Conservation (phyloP, 2,888 invertebrate species). For the Pyrocoelia pectoralis region DNA sequence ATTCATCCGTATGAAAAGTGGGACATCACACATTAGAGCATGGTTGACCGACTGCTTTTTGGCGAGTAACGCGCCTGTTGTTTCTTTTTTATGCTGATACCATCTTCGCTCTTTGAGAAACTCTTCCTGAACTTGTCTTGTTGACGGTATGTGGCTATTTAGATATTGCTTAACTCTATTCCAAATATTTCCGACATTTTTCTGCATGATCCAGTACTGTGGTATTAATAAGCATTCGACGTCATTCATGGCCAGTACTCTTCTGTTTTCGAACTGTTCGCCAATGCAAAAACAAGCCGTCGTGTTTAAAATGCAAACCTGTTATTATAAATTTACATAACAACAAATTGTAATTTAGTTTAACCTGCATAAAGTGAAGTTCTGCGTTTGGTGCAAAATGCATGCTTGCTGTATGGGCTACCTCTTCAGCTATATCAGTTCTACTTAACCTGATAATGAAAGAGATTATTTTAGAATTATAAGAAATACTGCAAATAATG, state of each 20-base stretch:
- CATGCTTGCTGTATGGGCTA: neutral
- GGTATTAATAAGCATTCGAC: slow-evolving; percentile 75
- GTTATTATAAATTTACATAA: neutral
- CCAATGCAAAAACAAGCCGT: slow-evolving; percentile 76
- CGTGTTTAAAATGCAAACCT: slow-evolving; percentile 65
- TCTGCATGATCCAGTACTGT: slow-evolving; percentile 72
- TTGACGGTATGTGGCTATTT: slow-evolving; percentile 67
- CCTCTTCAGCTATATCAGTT: neutral
- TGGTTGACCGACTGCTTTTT: slow-evolving; percentile 44
- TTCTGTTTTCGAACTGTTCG: slow-evolving; percentile 69
- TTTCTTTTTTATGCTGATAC: slow-evolving; percentile 63
- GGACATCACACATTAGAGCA: neutral
- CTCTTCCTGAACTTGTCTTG: slow-evolving; percentile 64
- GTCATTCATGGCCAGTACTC: slow-evolving; percentile 70
- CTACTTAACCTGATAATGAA: no score
- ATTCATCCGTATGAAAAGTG: neutral
- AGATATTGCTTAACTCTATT: slow-evolving; percentile 68
- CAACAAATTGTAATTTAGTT: neutral
- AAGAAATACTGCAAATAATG: no score
- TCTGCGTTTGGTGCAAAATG: slow-evolving; percentile 44
- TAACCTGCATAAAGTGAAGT: slow-evolving; percentile 60
- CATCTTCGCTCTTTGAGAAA: slow-evolving; percentile 66
- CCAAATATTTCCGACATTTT: slow-evolving; percentile 73
- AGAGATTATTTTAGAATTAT: no score
- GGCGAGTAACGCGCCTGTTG: slow-evolving; percentile 62